phyloP scores from a whole-genome alignment of 2,888 invertebrate genomes.

The Dinocampus coccinellae region DNA sequence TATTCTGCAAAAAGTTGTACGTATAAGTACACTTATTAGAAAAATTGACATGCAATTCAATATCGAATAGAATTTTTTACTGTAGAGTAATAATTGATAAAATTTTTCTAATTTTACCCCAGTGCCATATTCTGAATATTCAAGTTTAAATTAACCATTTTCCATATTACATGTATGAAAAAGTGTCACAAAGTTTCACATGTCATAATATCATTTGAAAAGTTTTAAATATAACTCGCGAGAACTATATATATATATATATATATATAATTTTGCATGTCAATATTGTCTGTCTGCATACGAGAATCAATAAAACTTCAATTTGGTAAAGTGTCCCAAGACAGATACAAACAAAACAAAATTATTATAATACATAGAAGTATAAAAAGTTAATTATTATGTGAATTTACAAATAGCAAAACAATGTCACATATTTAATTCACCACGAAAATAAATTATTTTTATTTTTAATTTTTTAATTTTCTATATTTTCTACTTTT shows the following conservation, averaged over 20 bases:
- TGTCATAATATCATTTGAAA: background rate
- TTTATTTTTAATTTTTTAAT: background rate
- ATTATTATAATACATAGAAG: too few species aligned
- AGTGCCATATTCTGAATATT: background rate
- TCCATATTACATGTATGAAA: too few species aligned
- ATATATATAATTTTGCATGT: background rate
- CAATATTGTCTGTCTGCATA: background rate
- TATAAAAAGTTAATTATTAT: background rate
- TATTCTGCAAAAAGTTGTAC: too few species aligned
- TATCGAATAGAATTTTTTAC: background rate
- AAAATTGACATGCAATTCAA: background rate
- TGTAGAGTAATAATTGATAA: background rate
- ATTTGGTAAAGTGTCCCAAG: background rate
- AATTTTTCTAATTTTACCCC: background rate
- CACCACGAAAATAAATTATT: background rate
- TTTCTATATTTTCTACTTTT: background rate
- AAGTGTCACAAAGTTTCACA: background rate
- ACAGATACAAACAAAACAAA: too few species aligned
- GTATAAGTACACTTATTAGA: background rate
- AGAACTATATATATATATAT: background rate
- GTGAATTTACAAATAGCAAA: background rate
- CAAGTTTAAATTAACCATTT: background rate
- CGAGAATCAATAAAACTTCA: background rate
- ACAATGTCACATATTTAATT: background rate
- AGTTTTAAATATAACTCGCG: background rate